phyloP scores from a whole-genome alignment of 2,113 vertebrate species.

The Equus przewalskii region DNA sequence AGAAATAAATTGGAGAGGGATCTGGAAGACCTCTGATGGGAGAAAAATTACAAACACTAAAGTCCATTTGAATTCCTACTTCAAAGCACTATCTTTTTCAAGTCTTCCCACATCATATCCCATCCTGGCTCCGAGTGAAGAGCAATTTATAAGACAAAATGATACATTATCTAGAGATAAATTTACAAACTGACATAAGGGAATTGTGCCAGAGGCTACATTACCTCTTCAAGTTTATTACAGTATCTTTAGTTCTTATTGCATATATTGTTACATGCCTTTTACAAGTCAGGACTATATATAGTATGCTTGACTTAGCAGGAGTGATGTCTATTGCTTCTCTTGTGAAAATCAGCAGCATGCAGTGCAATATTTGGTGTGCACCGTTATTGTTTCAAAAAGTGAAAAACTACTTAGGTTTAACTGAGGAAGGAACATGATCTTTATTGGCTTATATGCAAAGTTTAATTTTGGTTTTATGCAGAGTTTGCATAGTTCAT shows the following conservation, averaged over 20 bases:
- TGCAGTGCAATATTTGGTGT: conserved; percentile 81
- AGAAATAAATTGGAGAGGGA: conserved; percentile 50
- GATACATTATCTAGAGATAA: conserved; percentile 57
- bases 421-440: conserved; percentile 79
- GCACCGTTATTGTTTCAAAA: conserved; percentile 69
- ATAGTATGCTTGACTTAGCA: conserved; percentile 37
- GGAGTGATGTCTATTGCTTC: conserved; percentile 65
- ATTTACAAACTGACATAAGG: conserved; percentile 58
- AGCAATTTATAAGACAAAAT: conserved; percentile 44
- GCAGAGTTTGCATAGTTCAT: conserved; percentile 89
- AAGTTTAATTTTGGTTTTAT: conserved; percentile 87
- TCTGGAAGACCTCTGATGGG: conserved; percentile 18
- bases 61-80: conserved; percentile 37
- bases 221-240: conserved; percentile 74
- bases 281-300: conserved; percentile 61
- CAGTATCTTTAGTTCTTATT: conserved; percentile 77
- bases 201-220: conserved; percentile 61
- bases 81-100: conserved; percentile 39
- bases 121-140: conserved; percentile 7
- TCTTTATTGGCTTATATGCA: conserved; percentile 82
- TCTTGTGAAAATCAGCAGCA: conserved; percentile 80
- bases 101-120: neutral
- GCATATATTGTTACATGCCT: conserved; percentile 83
- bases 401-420: conserved; percentile 78
- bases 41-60: conserved; percentile 45